Conservation (phyloP, 35 echinoderm and acorn worm genomes). For the Acanthaster planci region DNA sequence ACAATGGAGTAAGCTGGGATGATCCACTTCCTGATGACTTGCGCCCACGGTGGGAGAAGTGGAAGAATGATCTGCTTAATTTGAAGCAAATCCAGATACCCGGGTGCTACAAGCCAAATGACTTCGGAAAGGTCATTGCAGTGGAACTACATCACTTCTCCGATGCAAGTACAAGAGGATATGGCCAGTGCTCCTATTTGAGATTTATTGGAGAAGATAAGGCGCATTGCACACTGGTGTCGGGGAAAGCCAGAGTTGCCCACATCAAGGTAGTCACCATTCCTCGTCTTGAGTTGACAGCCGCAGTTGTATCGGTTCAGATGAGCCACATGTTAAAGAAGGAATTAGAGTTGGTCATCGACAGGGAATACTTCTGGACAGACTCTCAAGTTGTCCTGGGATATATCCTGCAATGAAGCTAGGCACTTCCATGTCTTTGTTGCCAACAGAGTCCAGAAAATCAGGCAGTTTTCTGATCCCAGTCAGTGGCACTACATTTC, state of each 20-base stretch:
- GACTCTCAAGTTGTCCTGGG: constrained; percentile 66
- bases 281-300: constrained; percentile 65
- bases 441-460: constrained; percentile 55
- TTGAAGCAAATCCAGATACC: constrained; percentile 32
- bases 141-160: constrained; percentile 80
- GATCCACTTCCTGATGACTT: not conserved
- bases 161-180: constrained; percentile 64
- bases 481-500: constrained; percentile 52
- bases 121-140: constrained; percentile 26
- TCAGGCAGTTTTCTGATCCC: constrained; percentile 39
- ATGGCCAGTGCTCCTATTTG: constrained; percentile 67
- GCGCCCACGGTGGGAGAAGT: not conserved
- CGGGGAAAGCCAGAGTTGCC: constrained; percentile 60
- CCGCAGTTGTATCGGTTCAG: constrained; percentile 33
- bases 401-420: constrained; percentile 54
- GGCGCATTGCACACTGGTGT: constrained; percentile 43
- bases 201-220: constrained; percentile 35
- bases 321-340: constrained; percentile 36
- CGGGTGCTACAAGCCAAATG: constrained; percentile 61
- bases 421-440: constrained; percentile 56
- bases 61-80: not conserved
- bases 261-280: constrained; percentile 57
- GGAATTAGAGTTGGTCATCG: constrained; percentile 25
- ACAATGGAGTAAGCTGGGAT: not conserved
- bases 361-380: constrained; percentile 59